Conservation (phyloP, 2,113 vertebrate genomes). For the Tachysurus vachellii region DNA sequence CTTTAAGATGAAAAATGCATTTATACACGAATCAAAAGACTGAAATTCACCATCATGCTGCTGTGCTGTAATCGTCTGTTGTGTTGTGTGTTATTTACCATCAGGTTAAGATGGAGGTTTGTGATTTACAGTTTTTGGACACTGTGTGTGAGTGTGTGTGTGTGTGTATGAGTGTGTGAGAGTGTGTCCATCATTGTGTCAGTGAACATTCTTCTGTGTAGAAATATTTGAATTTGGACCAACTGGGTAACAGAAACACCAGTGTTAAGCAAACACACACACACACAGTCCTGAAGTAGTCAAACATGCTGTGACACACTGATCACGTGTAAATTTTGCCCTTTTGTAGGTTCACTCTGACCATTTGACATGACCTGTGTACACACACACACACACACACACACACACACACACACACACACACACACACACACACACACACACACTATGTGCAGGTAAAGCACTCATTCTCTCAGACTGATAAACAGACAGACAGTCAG, state of each 20-base stretch:
- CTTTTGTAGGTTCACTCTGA: neutral
- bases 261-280: neutral
- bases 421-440: neutral
- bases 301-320: neutral
- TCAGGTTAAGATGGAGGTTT: no score
- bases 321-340: neutral
- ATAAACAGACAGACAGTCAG: no score
- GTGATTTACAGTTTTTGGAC: neutral
- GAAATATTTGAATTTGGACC: slow-evolving; percentile 46
- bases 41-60: no score
- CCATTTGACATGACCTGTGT: neutral
- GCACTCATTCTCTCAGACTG: neutral
- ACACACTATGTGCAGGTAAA: neutral
- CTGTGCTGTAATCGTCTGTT: neutral
- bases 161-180: neutral
- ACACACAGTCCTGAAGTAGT: slow-evolving; percentile 12
- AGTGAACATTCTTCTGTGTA: slow-evolving; percentile 40
- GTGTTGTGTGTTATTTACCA: neutral
- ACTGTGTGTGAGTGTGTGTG: neutral
- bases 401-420: neutral
- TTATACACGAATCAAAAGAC: no score
- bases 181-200: slow-evolving; percentile 33
- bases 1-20: no score
- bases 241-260: slow-evolving; percentile 6
- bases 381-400: neutral